Evolutionary conservation across 2,797 vertebrate genomes (phyloP), one percentile per base, ranked within the genome.

Genomic region (Tenualosa thibaudeaui): DNA sequence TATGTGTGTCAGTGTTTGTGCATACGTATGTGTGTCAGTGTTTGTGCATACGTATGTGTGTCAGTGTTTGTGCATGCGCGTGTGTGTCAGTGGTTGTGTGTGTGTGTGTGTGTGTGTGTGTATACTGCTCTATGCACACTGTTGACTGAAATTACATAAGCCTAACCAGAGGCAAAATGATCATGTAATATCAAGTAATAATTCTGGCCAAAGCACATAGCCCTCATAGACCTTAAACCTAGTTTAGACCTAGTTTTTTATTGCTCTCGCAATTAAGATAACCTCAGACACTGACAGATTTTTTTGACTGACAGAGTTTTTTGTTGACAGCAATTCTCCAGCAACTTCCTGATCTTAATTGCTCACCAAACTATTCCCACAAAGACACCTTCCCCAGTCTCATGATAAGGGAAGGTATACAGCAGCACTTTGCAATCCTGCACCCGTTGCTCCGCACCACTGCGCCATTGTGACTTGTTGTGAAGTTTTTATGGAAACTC

Each of bases 291-390:
- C 15, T 46, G 5, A 78, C 37, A 78, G 71, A 46, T 78, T n/a
- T n/a, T n/a, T n/a, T n/a, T n/a, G n/a, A 78, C 15, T 46, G 5
- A 78, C 37, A 78, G 71, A 78, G 17, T 9, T 78, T 7, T 43
- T 37, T 78, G 40, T 46, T 46, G 71, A 78, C 71, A 78, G 37
- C 8, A 19, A 43, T 78, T 46, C 71, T 46, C 7, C 37, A 19
- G 71, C 71, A 46, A 46, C 71, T 78, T 78, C 71, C 71, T 78
- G 71, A 6, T 43, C 40, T 78, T 78, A 19, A 78, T n/a, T 78
- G 40, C 17, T 17, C 40, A 22, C 40, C 19, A 8, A 78, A 78
- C 71, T 9, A 78, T 78, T 19, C 4, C 17, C 37, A 43, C 12
- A 22, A 40, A 40, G 43, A 40, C 71, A 78, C 17, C 17, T 43